A percentile compares a stretch with the other conserved stretches of the same genome.
Conservation (phyloP, 2,113 vertebrate species). For the Megatriorchis doriae region DNA sequence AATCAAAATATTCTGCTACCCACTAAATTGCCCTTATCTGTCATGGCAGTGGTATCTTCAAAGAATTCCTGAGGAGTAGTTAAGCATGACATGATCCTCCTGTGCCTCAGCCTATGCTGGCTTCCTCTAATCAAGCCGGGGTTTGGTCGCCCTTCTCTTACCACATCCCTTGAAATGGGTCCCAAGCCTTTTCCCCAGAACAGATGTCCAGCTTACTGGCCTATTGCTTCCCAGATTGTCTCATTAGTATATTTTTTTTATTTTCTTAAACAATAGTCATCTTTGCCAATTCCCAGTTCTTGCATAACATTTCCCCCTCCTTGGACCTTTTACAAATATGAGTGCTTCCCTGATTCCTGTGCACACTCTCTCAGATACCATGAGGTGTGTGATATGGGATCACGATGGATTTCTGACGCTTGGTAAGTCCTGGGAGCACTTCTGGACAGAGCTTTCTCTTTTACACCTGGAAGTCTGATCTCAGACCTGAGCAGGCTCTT, state of each 20-base stretch:
- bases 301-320: neutral
- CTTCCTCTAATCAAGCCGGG: neutral
- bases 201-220: neutral
- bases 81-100: conserved; percentile 46
- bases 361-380: neutral
- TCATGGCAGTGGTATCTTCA: conserved; percentile 54
- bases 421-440: neutral
- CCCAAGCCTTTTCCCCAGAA: neutral
- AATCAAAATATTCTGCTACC: conserved; percentile 65
- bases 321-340: neutral
- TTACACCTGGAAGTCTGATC: neutral
- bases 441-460: neutral
- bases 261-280: neutral
- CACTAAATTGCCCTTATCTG: conserved; percentile 66
- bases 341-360: neutral
- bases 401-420: neutral
- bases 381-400: accelerated
- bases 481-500: neutral
- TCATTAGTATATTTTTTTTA: neutral
- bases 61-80: conserved; percentile 53
- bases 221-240: neutral
- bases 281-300: neutral
- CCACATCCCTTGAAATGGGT: conserved; percentile 10
- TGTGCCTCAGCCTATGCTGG: neutral
- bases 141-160: neutral